phyloP scores from a whole-genome alignment of 2,113 vertebrate species.

The Chaetodon auriga region DNA sequence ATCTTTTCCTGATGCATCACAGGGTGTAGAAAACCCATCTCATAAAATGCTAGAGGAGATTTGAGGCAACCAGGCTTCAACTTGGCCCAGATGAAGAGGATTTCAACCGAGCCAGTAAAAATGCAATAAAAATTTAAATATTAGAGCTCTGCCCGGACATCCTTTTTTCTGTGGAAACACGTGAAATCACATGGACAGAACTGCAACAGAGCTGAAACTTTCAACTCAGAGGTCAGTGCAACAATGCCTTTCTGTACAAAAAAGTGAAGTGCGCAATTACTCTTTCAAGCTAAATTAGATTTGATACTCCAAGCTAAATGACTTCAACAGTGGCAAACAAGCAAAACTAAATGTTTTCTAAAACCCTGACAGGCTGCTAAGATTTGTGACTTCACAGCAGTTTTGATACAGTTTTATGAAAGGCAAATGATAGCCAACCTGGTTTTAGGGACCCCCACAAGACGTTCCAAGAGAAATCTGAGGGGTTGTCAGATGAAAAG shows the following conservation, averaged over 20 bases:
- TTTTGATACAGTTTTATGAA: too few species aligned
- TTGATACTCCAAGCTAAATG: too few species aligned
- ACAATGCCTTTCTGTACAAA: neutral
- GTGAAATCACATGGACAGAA: slow-evolving; percentile 3
- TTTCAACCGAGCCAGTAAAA: slow-evolving; percentile 1
- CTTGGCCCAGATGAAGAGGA: neutral
- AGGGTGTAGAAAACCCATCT: neutral
- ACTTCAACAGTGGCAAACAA: too few species aligned
- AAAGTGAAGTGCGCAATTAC: neutral
- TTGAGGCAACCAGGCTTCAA: neutral
- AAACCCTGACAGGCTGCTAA: too few species aligned
- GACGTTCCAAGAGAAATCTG: too few species aligned
- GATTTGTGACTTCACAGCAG: too few species aligned
- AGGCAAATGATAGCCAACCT: too few species aligned
- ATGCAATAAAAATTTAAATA: slow-evolving; percentile 13
- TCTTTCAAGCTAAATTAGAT: neutral
- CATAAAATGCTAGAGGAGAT: slow-evolving; percentile 23
- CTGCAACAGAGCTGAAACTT: neutral
- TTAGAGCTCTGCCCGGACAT: neutral
- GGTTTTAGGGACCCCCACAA: too few species aligned
- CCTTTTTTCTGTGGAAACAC: neutral
- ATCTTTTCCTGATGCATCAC: neutral
- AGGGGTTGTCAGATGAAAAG: too few species aligned
- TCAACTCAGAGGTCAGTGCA: neutral
- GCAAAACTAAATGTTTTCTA: too few species aligned